A percentile compares a stretch with the other conserved stretches of the same genome.
These are phyloP conservation scores for Cephus pulcher DNA, from an alignment of 2,888 invertebrate genomes.

Conservation along the genomic window DNA sequence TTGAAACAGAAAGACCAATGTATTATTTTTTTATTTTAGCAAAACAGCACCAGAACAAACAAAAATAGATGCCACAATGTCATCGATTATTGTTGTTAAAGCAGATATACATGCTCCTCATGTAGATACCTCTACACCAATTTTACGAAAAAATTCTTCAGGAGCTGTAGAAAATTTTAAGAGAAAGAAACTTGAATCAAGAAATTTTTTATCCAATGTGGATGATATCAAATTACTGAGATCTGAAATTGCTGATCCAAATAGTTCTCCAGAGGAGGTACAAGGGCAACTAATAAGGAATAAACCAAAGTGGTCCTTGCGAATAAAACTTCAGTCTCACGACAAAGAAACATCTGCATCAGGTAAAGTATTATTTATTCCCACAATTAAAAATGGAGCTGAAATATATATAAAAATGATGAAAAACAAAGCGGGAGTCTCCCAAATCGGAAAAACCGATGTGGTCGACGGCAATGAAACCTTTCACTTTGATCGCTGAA, in stretches of 20 bases:
- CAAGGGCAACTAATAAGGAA: slow-evolving; percentile 22
- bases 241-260: slow-evolving; percentile 33
- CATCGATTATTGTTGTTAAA: slow-evolving; percentile 45
- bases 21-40: slow-evolving; percentile 29
- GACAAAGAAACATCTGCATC: slow-evolving; percentile 21
- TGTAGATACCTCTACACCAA: slow-evolving; percentile 1
- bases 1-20: not conserved
- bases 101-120: slow-evolving; percentile 50
- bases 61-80: slow-evolving; percentile 27
- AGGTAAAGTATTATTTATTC: slow-evolving; percentile 25
- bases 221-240: slow-evolving; percentile 37
- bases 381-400: not conserved
- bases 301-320: slow-evolving; percentile 51
- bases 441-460: slow-evolving; percentile 26
- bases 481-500: slow-evolving; percentile 64
- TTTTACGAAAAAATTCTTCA: slow-evolving; percentile 3
- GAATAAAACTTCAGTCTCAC: slow-evolving; percentile 46
- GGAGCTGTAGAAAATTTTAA: slow-evolving; percentile 7
- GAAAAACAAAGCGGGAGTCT: slow-evolving; percentile 38
- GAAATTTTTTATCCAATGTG: slow-evolving; percentile 22
- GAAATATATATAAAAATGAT: slow-evolving; percentile 23
- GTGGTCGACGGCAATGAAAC: slow-evolving; percentile 47
- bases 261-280: slow-evolving; percentile 12
- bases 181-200: slow-evolving; percentile 18
- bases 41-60: slow-evolving; percentile 42